Conservation (phyloP, 2,888 invertebrate species). For the Pocota personata region DNA sequence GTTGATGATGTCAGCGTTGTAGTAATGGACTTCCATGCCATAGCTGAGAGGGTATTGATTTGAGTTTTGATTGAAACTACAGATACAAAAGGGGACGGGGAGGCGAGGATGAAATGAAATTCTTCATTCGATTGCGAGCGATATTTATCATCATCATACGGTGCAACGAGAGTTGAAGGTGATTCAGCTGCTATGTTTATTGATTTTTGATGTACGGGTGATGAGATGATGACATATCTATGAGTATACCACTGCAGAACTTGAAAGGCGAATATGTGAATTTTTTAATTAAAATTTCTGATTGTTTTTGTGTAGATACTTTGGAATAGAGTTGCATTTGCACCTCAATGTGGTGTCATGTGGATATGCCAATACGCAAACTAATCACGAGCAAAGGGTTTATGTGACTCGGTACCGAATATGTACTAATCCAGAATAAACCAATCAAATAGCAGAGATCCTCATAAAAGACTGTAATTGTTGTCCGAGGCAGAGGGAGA, state of each 20-base stretch:
- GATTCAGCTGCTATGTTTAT: not conserved
- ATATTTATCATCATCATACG: not conserved
- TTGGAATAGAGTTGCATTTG: not conserved
- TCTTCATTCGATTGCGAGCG: not conserved
- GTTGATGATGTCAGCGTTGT: constrained; percentile 13
- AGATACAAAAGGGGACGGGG: not conserved
- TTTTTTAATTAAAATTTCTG: constrained; percentile 26
- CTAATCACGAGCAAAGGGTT: not conserved
- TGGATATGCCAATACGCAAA: not conserved
- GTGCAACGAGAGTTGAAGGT: constrained; percentile 1
- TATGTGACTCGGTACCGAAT: too few relatives aligned
- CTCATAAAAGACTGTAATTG: too few relatives aligned
- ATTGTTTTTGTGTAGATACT: not conserved
- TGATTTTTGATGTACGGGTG: constrained; percentile 1
- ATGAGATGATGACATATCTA: not conserved
- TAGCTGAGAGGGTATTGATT: not conserved
- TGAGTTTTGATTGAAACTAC: not conserved
- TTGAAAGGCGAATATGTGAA: not conserved
- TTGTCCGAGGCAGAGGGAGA: too few relatives aligned
- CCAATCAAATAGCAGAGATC: too few relatives aligned
- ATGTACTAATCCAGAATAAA: too few relatives aligned
- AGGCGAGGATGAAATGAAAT: not conserved
- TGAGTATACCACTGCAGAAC: not conserved
- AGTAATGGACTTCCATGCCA: not conserved
- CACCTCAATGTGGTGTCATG: not conserved